These are phyloP conservation scores for Sipha maydis DNA, from an alignment of 2,888 invertebrate species.

Conservation along the genomic window DNA sequence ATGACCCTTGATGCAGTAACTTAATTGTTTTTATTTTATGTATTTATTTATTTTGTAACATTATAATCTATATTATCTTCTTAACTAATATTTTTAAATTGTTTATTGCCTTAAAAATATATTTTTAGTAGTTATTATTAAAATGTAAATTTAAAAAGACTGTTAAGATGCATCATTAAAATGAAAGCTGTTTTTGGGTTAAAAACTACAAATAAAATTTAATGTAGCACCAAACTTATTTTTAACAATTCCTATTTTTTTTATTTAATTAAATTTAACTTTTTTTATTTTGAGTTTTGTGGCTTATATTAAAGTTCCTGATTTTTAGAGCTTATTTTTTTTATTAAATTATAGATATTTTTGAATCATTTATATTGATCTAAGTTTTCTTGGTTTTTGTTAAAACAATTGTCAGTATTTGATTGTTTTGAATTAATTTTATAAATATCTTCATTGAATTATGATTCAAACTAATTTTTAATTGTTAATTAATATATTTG, in stretches of 20 bases:
- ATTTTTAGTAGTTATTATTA: conserved; percentile 50
- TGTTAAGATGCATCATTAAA: conserved; percentile 47
- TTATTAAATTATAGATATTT: conserved; percentile 11
- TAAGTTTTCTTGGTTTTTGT: conserved; percentile 3
- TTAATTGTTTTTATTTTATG: conserved; percentile 48
- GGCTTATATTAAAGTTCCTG: conserved; percentile 40
- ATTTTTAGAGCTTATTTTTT: conserved; percentile 54
- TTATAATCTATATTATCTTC: conserved; percentile 55
- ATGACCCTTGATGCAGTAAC: conserved; percentile 58
- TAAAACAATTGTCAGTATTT: conserved; percentile 15
- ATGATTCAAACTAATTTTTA: background rate
- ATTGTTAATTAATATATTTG: too few relatives aligned
- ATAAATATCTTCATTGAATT: background rate
- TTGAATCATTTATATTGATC: conserved; percentile 12
- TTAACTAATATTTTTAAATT: conserved; percentile 57
- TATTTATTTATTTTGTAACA: conserved; percentile 59
- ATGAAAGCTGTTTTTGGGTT: conserved; percentile 45
- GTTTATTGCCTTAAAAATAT: conserved; percentile 50
- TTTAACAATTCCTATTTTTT: conserved; percentile 57
- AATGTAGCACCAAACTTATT: conserved; percentile 35
- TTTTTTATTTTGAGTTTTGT: conserved; percentile 47
- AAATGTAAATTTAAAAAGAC: conserved; percentile 36
- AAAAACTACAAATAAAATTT: conserved; percentile 37
- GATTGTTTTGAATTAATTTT: background rate
- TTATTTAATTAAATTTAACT: conserved; percentile 22